Evolutionary conservation across 2,113 vertebrate species (phyloP), one percentile per base, ranked within the genome.

Genomic region (Jaculus jaculus): DNA sequence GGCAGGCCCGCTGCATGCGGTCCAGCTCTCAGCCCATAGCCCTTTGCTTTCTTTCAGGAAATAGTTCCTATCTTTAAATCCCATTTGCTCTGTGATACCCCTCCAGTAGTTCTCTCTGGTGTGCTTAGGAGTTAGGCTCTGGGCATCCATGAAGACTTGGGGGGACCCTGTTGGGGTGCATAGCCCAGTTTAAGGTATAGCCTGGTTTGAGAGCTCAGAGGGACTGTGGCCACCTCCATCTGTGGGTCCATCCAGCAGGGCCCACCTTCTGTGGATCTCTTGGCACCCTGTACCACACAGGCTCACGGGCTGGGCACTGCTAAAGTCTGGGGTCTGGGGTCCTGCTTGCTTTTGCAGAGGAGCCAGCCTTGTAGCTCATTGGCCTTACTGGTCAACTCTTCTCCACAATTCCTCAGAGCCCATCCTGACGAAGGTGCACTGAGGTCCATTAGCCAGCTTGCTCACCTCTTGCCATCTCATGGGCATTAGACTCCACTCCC

Each of bases 361-460:
- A 0, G 17, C 63, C 30, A 26, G n/a, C 10, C 28, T 10, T 32
- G 10, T 12, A 30, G 39, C 0, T 16, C 65, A 28, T 0, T 0
- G 24, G 4, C 63, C 51, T 66, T 77, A 10, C 80, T n/a, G 21
- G 30, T 5, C 51, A 23, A 0, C 4, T 34, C 24, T 28, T 54
- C 20, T 32, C 71, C 3, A 8, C 18, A 18, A 11, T 39, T 7
- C 26, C 18, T 7, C 18, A 2, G 20, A 32, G 5, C 21, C 51
- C 68, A n/a, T 47, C 51, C 18, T 60, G 42, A 13, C 0, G 0
- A 20, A 60, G 24, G 21, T 15, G 0, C 0, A 65, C 9, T 3
- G 0, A 20, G 23, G n/a, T 24, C 32, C 63, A 1, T 17, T 23
- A 15, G 24, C 8, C 13, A 5, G 54, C 84, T 0, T 0, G 23